Conservation (phyloP, 2,797 vertebrate species). For the Acrossocheilus fasciatus region DNA sequence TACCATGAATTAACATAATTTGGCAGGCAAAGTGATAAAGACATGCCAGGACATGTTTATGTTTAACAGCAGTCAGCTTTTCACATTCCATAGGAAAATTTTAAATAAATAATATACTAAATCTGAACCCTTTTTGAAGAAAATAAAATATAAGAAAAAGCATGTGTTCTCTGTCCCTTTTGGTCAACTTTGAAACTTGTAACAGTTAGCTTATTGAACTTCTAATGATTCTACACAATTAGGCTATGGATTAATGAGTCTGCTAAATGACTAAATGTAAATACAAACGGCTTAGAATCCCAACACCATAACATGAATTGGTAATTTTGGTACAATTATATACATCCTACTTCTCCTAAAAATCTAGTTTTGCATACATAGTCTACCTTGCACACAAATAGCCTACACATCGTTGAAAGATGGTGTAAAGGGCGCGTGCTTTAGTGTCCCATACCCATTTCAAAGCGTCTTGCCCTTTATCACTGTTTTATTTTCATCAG, state of each 20-base stretch:
- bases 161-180: not conserved
- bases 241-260: not conserved
- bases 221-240: not conserved
- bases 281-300: not conserved
- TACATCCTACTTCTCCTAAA: not conserved
- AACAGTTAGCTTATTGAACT: not conserved
- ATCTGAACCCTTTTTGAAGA: not conserved
- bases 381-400: not conserved
- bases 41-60: not conserved
- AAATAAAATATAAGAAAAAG: not conserved
- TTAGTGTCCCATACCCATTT: not conserved
- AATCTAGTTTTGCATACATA: not conserved
- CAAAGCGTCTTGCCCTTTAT: not conserved
- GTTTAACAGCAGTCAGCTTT: slow-evolving; percentile 15
- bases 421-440: not conserved
- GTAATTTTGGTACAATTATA: not conserved
- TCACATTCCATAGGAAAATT: not conserved
- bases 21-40: not conserved
- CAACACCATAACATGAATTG: not conserved
- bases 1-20: not conserved
- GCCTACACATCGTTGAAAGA: not conserved
- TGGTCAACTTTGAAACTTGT: not conserved
- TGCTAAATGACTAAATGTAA: not conserved
- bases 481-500: not conserved
- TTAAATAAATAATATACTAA: not conserved